Conservation (phyloP, 1,140 invertebrate species). For the Fopius arisanus region DNA sequence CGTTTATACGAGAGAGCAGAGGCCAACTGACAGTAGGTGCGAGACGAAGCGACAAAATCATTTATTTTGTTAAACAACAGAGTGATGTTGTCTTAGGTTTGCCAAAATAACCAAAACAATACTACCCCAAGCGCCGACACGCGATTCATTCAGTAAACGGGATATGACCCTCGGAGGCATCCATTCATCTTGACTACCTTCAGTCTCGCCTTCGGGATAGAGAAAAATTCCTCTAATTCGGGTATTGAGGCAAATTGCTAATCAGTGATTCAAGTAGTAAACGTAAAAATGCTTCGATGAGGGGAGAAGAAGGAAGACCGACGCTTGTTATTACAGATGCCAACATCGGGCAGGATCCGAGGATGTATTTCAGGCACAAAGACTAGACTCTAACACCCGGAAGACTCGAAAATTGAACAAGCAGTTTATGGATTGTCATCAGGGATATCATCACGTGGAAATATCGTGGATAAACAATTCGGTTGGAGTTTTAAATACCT, state of each 20-base stretch:
- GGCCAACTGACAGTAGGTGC: slow-evolving; percentile 3
- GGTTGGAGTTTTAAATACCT: no score
- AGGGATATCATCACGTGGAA: no score
- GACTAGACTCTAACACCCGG: slow-evolving; percentile 13
- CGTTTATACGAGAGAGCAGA: neutral
- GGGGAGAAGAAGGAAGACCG: slow-evolving; percentile 25
- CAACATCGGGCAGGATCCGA: slow-evolving; percentile 43
- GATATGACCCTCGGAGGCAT: slow-evolving; percentile 15
- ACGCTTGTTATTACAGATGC: slow-evolving; percentile 60
- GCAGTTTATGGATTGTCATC: neutral
- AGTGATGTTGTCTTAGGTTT: slow-evolving; percentile 58
- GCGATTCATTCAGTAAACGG: slow-evolving; percentile 43
- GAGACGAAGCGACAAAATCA: slow-evolving; percentile 52
- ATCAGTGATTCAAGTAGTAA: neutral
- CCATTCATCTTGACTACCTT: slow-evolving; percentile 23
- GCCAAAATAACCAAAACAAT: slow-evolving; percentile 62
- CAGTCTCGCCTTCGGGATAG: neutral
- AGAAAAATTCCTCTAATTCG: neutral
- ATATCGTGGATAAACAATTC: no score
- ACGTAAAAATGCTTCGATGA: neutral
- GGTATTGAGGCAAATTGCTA: neutral
- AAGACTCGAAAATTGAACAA: slow-evolving; percentile 10
- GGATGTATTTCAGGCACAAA: slow-evolving; percentile 58
- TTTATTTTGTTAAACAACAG: slow-evolving; percentile 63
- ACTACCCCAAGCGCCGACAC: slow-evolving; percentile 29